phyloP scores from a whole-genome alignment of 2,113 vertebrate species.

The Saiga tatarica region DNA sequence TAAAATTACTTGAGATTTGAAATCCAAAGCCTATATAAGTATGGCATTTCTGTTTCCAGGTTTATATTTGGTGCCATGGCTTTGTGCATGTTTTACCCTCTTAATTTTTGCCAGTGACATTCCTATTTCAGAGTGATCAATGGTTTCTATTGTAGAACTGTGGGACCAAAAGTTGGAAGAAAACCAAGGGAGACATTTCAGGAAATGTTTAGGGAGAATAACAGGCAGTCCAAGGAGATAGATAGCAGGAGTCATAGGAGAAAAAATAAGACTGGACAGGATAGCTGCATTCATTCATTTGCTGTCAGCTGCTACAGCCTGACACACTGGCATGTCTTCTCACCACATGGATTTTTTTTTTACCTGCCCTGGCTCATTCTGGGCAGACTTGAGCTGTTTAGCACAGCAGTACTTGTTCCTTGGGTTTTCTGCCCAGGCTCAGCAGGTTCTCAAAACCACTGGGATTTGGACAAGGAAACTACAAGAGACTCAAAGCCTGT shows the following conservation, averaged over 20 bases:
- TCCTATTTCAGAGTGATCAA: slow-evolving; percentile 42
- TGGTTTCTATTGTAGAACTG: neutral
- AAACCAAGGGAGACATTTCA: slow-evolving; percentile 33
- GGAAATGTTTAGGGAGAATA: slow-evolving; percentile 38
- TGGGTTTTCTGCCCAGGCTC: slow-evolving; percentile 41
- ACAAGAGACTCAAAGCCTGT: slow-evolving; percentile 48
- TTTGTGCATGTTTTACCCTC: slow-evolving; percentile 19
- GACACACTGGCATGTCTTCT: slow-evolving; percentile 41
- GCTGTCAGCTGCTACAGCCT: slow-evolving; percentile 18
- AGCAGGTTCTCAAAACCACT: slow-evolving; percentile 46
- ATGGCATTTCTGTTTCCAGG: slow-evolving; percentile 16
- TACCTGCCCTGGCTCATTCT: slow-evolving; percentile 50
- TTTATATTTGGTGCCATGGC: slow-evolving; percentile 1
- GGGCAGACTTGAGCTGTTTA: slow-evolving; percentile 47
- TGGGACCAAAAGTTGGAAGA: slow-evolving; percentile 37
- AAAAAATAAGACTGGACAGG: neutral
- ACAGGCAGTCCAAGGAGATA: neutral
- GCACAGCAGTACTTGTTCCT: slow-evolving; percentile 42
- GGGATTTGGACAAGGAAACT: slow-evolving; percentile 44
- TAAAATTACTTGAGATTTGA: slow-evolving; percentile 45
- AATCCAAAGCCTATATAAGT: slow-evolving; percentile 8
- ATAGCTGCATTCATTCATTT: slow-evolving; percentile 25
- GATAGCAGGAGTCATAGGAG: neutral
- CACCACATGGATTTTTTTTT: slow-evolving; percentile 23
- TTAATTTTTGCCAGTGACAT: slow-evolving; percentile 41